Evolutionary conservation across 2,888 invertebrate species (phyloP), one percentile per base, ranked within the genome.

Genomic region (Acronicta aceris): DNA sequence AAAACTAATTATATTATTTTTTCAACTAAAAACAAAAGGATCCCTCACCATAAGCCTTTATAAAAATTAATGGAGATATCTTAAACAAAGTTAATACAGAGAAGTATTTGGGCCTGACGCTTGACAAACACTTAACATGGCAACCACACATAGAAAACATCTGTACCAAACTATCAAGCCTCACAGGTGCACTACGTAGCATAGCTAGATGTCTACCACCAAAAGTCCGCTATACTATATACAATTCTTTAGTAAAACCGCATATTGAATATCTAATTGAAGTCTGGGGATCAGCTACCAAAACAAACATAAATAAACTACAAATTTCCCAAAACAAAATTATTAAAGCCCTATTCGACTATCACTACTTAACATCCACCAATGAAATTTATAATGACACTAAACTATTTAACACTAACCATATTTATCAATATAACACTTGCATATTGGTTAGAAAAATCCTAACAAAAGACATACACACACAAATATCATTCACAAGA

Each of bases 371-470:
- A 5, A 55, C 47, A 41, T 17, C 47, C 16, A 55, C 55, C 33
- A 41, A 13, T 10, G 41, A 40, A 55, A 55, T 48, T 8, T 55
- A 48, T 25, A 41, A 48, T 10, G 48, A 55, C 36, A 54, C 53
- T 2, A 54, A 41, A 55, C 12, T 54, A 15, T 21, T 54, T 13
- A 54, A 46, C 21, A 15, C 38, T 3, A 6, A 9, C 25, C 40
- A 51, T 27, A 51, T 27, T 5, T 41, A 41, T 27, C 13, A 33
- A 51, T 51, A 41, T 15, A 33, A 51, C 12, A 51, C 27, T 7
- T 51, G 41, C 25, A 51, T 51, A 25, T 27, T 51, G 9, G 41
- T 51, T 5, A 16, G 50, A 27, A 51, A 51, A 51, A 51, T 51
- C 9, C 25, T 51, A 9, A 25, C 9, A 9, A 51, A 41, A 27